Evolutionary conservation across 2,888 invertebrate species (phyloP).

Genomic region (Celastrina argiolus): DNA sequence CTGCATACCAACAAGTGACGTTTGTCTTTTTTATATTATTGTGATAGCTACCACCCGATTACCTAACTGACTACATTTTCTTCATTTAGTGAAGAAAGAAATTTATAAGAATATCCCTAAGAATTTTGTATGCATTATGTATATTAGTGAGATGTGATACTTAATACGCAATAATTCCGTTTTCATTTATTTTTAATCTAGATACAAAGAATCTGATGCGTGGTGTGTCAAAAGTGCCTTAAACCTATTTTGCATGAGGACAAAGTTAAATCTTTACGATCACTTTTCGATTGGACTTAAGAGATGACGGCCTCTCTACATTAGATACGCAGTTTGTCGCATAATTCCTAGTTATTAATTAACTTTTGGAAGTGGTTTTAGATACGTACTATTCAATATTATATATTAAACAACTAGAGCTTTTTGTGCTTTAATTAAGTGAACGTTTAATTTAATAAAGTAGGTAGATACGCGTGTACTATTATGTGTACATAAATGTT

Average conservation of each 20-base stretch:
- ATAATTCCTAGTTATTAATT: neutral
- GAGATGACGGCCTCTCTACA: neutral
- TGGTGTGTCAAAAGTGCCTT: neutral
- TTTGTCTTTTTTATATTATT: no score
- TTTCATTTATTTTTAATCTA: neutral
- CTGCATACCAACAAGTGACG: no score
- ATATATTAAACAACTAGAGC: neutral
- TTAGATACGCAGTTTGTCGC: neutral
- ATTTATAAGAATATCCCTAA: no score
- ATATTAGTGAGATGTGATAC: no score
- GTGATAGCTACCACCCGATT: no score
- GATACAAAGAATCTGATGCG: neutral
- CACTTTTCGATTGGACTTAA: neutral
- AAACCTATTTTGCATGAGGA: conserved; percentile 13
- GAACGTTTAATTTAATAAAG: neutral
- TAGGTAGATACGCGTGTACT: neutral
- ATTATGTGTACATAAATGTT: conserved; percentile 2
- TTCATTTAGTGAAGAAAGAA: no score
- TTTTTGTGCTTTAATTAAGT: neutral
- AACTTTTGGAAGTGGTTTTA: neutral
- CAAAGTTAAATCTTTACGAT: no score
- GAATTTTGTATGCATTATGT: no score
- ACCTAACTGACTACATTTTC: no score
- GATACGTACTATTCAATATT: neutral
- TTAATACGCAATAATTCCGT: neutral